Base-by-base conservation (phyloP, 2,888 invertebrate species). In the Cetonia aurata region DNA sequence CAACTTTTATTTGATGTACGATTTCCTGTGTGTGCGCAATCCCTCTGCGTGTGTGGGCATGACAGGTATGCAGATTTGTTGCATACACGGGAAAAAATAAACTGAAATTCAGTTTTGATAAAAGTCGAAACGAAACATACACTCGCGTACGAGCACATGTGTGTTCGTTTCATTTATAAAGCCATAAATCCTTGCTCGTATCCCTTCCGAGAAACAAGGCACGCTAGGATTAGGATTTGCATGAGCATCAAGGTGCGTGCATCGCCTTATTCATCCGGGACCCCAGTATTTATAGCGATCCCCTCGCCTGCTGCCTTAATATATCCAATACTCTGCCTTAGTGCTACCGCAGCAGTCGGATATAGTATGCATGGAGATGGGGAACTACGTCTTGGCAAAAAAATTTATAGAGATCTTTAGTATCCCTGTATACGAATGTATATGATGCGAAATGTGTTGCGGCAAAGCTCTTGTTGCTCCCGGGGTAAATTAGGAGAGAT, bases 101-200 rank as follows among this genome's bases (percentile, higher is more conserved):
- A 55, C 69, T 69, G 53, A 62, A 69, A 55, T 71, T 67, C 66
- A 71, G 57, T 66, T 67, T 67, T 55, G 66, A 67, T 59, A 65
- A 48, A 62, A 50, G 60, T 69, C 56, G 66, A 68, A 71, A 60
- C 67, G 71, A 69, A 67, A 44, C 37, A 10, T 37, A 37, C 8
- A 37, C 37, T 1, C 59, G 62, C 10, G 42, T 57, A 57, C 70
- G 69, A 6, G 10, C 75, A 74, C 74, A 73, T 74, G 74, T 75
- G 75, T 73, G 72, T 72, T 74, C 75, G 74, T 77, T 76, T 77
- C 76, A 76, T 77, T 76, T 76, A 75, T 72, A 75, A 73, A 75
- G 72, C 74, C 69, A 76, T 77, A 77, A 77, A 77, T 78, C 75
- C 74, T 72, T 75, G 3, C 75, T 71, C 69, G 71, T 62, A 73